These are phyloP conservation scores for Hoplostethus mediterraneus DNA, from an alignment of 2,797 vertebrate species.

Conservation along the genomic window DNA sequence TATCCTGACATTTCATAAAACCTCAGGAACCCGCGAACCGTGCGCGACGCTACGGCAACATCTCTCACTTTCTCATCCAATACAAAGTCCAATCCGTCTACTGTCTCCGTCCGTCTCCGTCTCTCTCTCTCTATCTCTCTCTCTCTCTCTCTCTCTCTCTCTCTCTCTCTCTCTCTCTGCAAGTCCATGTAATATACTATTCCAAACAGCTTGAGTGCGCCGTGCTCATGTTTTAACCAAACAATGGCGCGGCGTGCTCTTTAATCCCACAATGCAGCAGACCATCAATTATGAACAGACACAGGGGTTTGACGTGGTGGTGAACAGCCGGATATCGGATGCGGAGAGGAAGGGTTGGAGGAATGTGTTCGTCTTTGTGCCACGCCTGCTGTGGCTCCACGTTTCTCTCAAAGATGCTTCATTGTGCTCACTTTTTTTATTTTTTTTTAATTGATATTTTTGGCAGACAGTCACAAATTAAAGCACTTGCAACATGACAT, in stretches of 20 bases:
- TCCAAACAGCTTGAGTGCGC: slow-evolving; percentile 28
- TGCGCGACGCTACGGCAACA: slow-evolving; percentile 34
- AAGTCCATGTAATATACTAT: slow-evolving; percentile 23
- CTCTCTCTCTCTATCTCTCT: background rate
- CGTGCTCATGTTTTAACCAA: slow-evolving; percentile 42
- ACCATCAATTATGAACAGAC: slow-evolving; percentile 66
- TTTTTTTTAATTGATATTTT: too few relatives aligned
- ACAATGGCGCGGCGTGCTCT: slow-evolving; percentile 41
- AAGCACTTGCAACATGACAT: too few relatives aligned
- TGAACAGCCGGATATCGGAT: slow-evolving; percentile 47
- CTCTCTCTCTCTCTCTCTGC: background rate
- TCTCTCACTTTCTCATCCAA: slow-evolving; percentile 38
- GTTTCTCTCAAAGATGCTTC: too few relatives aligned
- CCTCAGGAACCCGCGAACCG: slow-evolving; percentile 35
- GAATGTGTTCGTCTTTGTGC: slow-evolving; percentile 46
- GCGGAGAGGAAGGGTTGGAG: slow-evolving; percentile 24
- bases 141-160: background rate
- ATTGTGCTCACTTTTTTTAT: too few relatives aligned
- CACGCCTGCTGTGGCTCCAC: background rate
- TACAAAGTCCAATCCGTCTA: slow-evolving; percentile 36
- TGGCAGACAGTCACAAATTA: too few relatives aligned
- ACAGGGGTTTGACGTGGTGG: slow-evolving; percentile 49
- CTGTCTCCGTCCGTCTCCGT: background rate
- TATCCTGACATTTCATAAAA: slow-evolving; percentile 58
- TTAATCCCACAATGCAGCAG: slow-evolving; percentile 33